These are phyloP conservation scores for Crax fasciolata DNA, from an alignment of 2,797 vertebrate species.

Conservation along the genomic window DNA sequence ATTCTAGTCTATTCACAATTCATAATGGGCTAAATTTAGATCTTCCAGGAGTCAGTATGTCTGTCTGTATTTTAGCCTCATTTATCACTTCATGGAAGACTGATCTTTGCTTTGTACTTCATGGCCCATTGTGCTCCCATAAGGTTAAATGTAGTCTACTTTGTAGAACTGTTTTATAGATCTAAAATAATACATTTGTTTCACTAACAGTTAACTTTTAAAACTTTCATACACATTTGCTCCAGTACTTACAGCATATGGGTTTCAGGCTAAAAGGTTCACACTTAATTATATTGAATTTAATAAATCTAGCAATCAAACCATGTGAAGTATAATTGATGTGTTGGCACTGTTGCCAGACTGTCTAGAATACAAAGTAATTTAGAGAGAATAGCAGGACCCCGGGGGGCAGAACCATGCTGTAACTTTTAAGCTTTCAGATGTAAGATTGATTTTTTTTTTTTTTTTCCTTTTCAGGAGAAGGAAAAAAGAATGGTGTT, in stretches of 20 bases:
- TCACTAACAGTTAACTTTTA: background rate
- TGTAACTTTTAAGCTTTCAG: background rate
- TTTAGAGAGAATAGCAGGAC: background rate
- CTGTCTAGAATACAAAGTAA: constrained; percentile 29
- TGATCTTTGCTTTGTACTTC: constrained; percentile 61
- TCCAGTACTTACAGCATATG: background rate
- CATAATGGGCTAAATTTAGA: constrained; percentile 55
- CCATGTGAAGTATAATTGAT: background rate
- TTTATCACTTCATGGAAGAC: constrained; percentile 37
- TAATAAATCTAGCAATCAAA: constrained; percentile 27
- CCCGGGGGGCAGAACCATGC: background rate
- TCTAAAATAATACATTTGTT: constrained; percentile 22
- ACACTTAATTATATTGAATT: background rate
- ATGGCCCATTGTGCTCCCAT: constrained; percentile 40
- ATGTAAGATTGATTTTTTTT: background rate
- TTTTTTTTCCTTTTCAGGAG: background rate
- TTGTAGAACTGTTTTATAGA: background rate
- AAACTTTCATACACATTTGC: background rate
- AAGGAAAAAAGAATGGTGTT: background rate
- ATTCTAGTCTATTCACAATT: constrained; percentile 35
- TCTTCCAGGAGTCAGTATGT: constrained; percentile 56
- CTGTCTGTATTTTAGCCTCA: constrained; percentile 51
- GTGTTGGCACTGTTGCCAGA: background rate
- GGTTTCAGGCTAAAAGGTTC: constrained; percentile 35
- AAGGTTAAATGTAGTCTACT: constrained; percentile 38